Evolutionary conservation across 2,113 vertebrate species (phyloP), one percentile per base, ranked within the genome.

Genomic region (Ceyx margarethae): DNA sequence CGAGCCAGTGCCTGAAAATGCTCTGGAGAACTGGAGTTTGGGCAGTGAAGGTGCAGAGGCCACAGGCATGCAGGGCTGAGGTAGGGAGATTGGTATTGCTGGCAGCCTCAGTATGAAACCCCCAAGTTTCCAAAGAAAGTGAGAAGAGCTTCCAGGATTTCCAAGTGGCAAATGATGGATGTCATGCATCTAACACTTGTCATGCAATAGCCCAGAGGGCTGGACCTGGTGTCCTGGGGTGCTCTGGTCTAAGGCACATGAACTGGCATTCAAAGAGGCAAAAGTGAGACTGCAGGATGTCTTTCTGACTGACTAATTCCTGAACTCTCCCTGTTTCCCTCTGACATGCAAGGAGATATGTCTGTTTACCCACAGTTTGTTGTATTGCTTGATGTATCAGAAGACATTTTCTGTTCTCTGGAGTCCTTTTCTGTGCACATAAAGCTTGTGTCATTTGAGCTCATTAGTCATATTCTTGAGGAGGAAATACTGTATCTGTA

Each of bases 181-280:
- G 25, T 46, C 18, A 11, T 29, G 66, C 4, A 6, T 37, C 43
- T 28, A 31, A 35, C 5, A 14, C 31, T 35, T 58, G 21, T 10
- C 40, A 25, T 0, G 1, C n/a, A 50, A 15, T 16, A 29, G 25
- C n/a, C 23, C 8, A 29, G 28, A 67, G 35, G 28, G 9, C 20
- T 28, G 56, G 48, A 66, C 21, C 31, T 26, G 31, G 11, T 54
- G 18, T 29, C 33, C 33, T 25, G 28, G 9, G 21, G 33, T 73
- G 35, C 29, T 15, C 20, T 31, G 43, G 20, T 51, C 31, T 18
- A 23, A 23, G 61, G 54, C 62, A 40, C 4, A 2, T 15, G 53
- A 79, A 21, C 40, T 26, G 14, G 9, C 13, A 4, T 28, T 58
- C n/a, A 28, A 3, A 75, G 64, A 43, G 40, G 53, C 46, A 66